Evolutionary conservation across 2,888 invertebrate species (phyloP).

Genomic region (Metallyticus violacea): DNA sequence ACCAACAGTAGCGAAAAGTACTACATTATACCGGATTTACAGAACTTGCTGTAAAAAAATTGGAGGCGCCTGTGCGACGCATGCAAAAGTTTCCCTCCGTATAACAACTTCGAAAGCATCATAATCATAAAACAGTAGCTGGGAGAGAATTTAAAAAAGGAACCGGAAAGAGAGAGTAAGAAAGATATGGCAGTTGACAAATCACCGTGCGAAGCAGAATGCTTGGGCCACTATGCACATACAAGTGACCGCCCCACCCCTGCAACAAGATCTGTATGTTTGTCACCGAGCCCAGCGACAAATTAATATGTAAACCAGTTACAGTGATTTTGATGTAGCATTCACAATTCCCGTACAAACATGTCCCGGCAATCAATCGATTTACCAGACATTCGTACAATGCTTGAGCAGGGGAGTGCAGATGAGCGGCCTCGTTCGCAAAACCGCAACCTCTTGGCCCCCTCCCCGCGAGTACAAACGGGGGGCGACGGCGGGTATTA

Average conservation of each 20-base stretch:
- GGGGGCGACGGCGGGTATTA: not conserved
- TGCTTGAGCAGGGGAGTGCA: no score
- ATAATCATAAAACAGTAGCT: no score
- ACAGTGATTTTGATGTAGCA: slow-evolving; percentile 2
- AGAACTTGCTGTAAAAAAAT: no score
- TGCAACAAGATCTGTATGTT: not conserved
- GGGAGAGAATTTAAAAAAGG: no score
- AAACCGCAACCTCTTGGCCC: not conserved
- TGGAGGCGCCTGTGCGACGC: no score
- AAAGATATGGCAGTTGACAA: not conserved
- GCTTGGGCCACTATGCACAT: no score
- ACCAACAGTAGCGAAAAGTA: no score
- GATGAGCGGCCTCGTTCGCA: no score
- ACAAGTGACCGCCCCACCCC: no score
- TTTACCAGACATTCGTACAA: not conserved
- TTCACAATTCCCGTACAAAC: not conserved
- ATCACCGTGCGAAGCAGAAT: not conserved
- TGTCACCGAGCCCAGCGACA: not conserved
- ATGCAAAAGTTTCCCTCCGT: no score
- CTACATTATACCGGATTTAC: no score
- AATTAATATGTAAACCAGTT: slow-evolving; percentile 9
- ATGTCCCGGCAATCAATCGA: not conserved
- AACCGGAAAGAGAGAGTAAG: not conserved
- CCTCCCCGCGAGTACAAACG: not conserved
- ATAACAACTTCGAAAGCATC: no score